These are phyloP conservation scores for Ligdia adustata DNA, from an alignment of 2,888 invertebrate genomes.

Conservation along the genomic window DNA sequence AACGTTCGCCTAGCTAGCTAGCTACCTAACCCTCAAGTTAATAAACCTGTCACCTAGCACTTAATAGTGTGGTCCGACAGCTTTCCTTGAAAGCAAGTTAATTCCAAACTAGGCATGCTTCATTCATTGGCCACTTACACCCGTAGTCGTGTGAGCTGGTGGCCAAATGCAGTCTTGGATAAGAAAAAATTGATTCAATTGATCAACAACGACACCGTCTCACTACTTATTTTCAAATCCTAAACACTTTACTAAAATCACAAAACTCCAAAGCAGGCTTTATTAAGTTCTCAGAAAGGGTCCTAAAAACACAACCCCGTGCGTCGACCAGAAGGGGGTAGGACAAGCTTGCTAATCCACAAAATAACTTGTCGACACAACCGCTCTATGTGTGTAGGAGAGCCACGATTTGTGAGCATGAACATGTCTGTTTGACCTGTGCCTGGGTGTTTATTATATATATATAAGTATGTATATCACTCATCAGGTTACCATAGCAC, in stretches of 20 bases:
- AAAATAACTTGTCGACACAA: slow-evolving; percentile 76
- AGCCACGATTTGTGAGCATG: slow-evolving; percentile 10
- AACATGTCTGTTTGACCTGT: background rate
- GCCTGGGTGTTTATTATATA: background rate
- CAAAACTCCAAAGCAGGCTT: slow-evolving; percentile 32
- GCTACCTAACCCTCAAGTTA: no score
- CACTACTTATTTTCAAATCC: slow-evolving; percentile 5
- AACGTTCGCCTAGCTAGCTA: no score
- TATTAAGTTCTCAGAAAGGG: slow-evolving; percentile 32
- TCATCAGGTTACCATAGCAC: background rate
- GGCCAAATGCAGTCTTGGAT: no score
- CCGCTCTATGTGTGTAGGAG: slow-evolving; percentile 48
- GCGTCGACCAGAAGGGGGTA: slow-evolving; percentile 24
- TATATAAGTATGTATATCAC: background rate
- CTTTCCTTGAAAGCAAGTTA: no score
- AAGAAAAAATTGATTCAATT: no score
- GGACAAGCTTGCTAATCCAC: slow-evolving; percentile 68
- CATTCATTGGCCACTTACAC: no score
- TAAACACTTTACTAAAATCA: slow-evolving; percentile 16
- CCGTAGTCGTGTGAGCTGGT: no score
- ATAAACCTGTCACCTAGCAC: no score
- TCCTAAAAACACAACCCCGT: slow-evolving; percentile 34
- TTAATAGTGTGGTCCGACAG: no score
- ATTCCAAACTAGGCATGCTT: no score
- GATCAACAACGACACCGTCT: no score